These are phyloP conservation scores for Psammodynastes pulverulentus DNA, from an alignment of 2,113 vertebrate genomes.

Conservation along the genomic window DNA sequence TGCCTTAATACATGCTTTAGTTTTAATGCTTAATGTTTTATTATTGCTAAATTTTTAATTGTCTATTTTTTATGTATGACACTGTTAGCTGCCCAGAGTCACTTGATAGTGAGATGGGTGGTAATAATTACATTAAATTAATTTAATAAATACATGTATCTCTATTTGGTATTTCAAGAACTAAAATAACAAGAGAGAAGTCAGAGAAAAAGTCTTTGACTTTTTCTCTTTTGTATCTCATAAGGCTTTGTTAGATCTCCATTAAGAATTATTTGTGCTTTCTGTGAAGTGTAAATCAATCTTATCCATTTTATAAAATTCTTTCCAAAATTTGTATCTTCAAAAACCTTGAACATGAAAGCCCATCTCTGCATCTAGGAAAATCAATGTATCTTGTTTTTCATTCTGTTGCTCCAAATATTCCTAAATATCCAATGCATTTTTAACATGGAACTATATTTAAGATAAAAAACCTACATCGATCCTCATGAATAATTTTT, in stretches of 20 bases:
- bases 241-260: neutral
- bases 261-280: neutral
- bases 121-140: neutral
- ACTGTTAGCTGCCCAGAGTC: neutral
- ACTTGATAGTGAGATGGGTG: neutral
- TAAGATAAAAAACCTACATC: neutral
- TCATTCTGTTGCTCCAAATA: neutral
- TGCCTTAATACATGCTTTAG: neutral
- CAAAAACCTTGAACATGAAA: neutral
- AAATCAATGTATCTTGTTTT: neutral
- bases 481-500: neutral
- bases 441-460: neutral
- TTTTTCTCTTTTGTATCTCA: neutral
- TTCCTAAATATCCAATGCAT: neutral
- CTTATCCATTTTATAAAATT: no score
- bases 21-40: neutral
- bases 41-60: neutral
- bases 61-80: neutral
- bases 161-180: neutral
- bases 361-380: neutral
- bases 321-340: neutral
- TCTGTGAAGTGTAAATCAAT: neutral
- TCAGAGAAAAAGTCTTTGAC: neutral
- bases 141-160: neutral
- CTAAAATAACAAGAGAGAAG: neutral